Percentiles rank a stretch among this genome's conserved stretches.
phyloP scores from a whole-genome alignment of 1,140 invertebrate genomes.

The Neocloeon triangulifer region DNA sequence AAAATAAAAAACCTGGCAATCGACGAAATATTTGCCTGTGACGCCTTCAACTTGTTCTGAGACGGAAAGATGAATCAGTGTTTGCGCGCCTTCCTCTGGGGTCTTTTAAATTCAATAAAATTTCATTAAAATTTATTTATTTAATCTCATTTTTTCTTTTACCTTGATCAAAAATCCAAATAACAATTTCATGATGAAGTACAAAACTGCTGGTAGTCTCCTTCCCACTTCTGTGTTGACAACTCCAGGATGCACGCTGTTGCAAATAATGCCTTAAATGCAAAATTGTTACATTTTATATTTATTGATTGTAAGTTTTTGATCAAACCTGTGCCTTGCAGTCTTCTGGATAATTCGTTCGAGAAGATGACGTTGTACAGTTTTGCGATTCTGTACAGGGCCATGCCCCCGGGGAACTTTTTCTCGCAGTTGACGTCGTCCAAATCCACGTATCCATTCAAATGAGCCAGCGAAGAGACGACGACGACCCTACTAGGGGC shows the following conservation, averaged over 20 bases:
- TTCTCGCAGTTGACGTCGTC: conserved; percentile 15
- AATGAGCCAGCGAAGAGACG: conserved; percentile 17
- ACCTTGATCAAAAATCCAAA: conserved; percentile 8
- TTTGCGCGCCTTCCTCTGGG: conserved; percentile 28
- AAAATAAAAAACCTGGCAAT: conserved; percentile 20
- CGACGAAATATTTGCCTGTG: conserved; percentile 30
- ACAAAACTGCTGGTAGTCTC: conserved; percentile 5
- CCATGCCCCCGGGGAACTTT: not conserved
- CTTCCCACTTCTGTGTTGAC: conserved; percentile 21
- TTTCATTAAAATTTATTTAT: too few species aligned
- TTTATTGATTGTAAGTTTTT: conserved; percentile 1
- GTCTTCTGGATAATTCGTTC: conserved; percentile 16
- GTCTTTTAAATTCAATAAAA: conserved; percentile 19
- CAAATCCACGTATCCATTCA: conserved; percentile 14
- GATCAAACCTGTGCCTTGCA: conserved; percentile 13
- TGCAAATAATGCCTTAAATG: conserved; percentile 18
- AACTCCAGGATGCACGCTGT: conserved; percentile 26
- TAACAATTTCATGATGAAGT: not conserved
- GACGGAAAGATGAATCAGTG: conserved; percentile 27
- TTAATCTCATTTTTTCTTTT: not conserved
- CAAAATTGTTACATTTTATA: conserved; percentile 1
- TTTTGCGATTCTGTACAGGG: conserved; percentile 18
- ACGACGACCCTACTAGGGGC: conserved; percentile 19
- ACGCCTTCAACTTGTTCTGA: conserved; percentile 22
- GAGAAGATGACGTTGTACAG: conserved; percentile 22